A percentile compares a stretch with the other conserved stretches of the same genome.
These are phyloP conservation scores for Danio albolineatus DNA, from an alignment of 2,797 vertebrate species.

Conservation along the genomic window DNA sequence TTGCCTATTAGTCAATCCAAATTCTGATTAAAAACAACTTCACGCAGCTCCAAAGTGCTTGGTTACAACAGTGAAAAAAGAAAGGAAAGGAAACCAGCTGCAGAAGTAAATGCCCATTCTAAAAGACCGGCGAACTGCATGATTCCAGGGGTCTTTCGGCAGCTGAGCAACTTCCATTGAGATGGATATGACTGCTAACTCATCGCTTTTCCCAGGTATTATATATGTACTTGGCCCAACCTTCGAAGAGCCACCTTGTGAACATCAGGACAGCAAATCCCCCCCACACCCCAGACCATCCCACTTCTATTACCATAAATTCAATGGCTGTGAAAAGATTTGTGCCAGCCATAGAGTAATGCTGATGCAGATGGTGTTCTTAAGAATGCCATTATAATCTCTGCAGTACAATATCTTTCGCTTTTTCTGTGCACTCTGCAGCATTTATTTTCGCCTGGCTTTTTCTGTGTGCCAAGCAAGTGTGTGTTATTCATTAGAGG, in stretches of 20 bases:
- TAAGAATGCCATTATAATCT: conserved; percentile 54
- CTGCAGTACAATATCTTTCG: conserved; percentile 40
- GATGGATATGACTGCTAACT: conserved; percentile 5
- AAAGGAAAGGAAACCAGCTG: not conserved
- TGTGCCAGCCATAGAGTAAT: conserved; percentile 50
- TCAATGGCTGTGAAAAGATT: conserved; percentile 50
- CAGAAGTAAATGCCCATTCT: not conserved
- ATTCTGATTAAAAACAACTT: not conserved
- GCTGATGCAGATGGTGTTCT: conserved; percentile 65
- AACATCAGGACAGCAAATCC: conserved; percentile 41
- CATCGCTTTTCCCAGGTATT: not conserved
- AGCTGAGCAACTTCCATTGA: not conserved
- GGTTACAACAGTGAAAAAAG: not conserved
- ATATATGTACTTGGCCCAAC: conserved; percentile 12
- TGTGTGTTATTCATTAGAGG: conserved; percentile 34
- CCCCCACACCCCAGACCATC: conserved; percentile 11
- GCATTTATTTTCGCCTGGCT: conserved; percentile 57
- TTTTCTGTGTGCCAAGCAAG: conserved; percentile 40
- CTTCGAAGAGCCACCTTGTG: conserved; percentile 42
- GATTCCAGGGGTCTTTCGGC: not conserved
- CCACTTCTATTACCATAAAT: conserved; percentile 58
- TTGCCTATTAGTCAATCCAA: not conserved
- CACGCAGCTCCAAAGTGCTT: not conserved
- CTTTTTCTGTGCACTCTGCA: conserved; percentile 38
- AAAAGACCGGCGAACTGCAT: not conserved